A percentile compares a stretch with the other conserved stretches of the same genome.
Evolutionary conservation across 2,888 invertebrate species (phyloP).

Genomic region (Hoplodrina blanda): DNA sequence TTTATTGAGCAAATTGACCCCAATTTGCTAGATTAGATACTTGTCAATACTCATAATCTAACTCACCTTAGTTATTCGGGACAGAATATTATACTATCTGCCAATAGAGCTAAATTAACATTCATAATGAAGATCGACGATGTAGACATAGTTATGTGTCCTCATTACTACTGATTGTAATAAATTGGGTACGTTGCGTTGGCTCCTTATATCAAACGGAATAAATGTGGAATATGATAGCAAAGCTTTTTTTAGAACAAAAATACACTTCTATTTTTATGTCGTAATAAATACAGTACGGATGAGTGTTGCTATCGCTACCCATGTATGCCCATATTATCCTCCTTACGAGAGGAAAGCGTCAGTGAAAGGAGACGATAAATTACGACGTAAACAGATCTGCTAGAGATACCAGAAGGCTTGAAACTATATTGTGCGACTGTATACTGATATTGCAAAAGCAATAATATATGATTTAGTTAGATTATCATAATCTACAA

Average conservation of each 20-base stretch:
- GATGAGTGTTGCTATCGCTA: conserved; percentile 49
- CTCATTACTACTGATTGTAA: conserved; percentile 42
- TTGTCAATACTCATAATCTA: conserved; percentile 38
- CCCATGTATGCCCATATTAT: conserved; percentile 46
- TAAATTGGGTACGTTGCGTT: conserved; percentile 31
- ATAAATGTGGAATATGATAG: neutral
- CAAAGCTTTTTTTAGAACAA: conserved; percentile 27
- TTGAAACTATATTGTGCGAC: conserved; percentile 46
- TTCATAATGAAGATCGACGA: conserved; percentile 44
- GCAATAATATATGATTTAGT: conserved; percentile 52
- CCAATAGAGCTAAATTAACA: conserved; percentile 49
- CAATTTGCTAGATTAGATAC: conserved; percentile 29
- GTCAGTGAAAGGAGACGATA: conserved; percentile 52
- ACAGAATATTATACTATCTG: conserved; percentile 24
- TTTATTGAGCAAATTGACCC: conserved; percentile 41
- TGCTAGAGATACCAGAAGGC: conserved; percentile 35
- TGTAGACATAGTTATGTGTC: conserved; percentile 10
- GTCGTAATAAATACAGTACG: conserved; percentile 40
- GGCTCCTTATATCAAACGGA: conserved; percentile 8
- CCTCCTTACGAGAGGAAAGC: conserved; percentile 48
- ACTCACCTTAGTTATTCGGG: conserved; percentile 24
- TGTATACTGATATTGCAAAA: conserved; percentile 36
- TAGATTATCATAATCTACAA: conserved; percentile 42
- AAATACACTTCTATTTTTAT: conserved; percentile 35
- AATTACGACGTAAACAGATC: conserved; percentile 53